These are phyloP conservation scores for Turritopsis rubra DNA, from an alignment of 30 jellyfish, hydroid and myxozoan species.

Conservation along the genomic window DNA sequence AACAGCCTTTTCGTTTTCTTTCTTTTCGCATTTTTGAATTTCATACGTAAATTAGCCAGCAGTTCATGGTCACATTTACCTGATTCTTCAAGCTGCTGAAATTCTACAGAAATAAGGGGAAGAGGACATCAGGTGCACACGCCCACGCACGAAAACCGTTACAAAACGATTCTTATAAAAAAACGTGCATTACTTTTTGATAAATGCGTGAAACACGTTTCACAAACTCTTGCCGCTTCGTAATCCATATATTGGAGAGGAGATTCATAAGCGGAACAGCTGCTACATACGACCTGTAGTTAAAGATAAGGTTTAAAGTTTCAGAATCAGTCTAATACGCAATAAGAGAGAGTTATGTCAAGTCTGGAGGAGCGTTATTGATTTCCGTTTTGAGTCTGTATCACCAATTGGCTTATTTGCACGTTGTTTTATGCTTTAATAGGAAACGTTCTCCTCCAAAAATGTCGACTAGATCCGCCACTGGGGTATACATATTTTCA, in stretches of 20 bases:
- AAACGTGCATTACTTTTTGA: slow-evolving; percentile 51
- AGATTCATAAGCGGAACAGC: slow-evolving; percentile 87
- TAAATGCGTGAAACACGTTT: slow-evolving; percentile 48
- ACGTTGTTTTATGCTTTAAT: too few species aligned
- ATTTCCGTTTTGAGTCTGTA: too few species aligned
- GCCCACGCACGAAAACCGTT: background rate
- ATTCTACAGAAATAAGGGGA: background rate
- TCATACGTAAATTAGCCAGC: slow-evolving; percentile 15
- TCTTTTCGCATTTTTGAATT: slow-evolving; percentile 30
- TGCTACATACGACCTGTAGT: slow-evolving; percentile 81
- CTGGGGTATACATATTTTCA: too few species aligned
- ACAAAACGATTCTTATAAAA: too few species aligned
- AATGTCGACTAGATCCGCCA: too few species aligned
- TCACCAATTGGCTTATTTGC: too few species aligned
- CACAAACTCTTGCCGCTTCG: slow-evolving; percentile 87
- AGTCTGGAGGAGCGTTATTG: background rate
- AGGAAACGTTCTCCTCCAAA: too few species aligned
- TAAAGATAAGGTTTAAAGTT: too few species aligned
- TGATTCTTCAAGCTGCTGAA: slow-evolving; percentile 3
- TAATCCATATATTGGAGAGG: slow-evolving; percentile 69
- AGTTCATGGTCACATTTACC: background rate
- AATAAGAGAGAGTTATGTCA: too few species aligned
- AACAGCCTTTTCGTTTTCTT: slow-evolving; percentile 30
- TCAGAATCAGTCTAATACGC: too few species aligned
- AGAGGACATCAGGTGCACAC: background rate